Evolutionary conservation across 2,888 invertebrate species (phyloP), one percentile per base, ranked within the genome.

Genomic region (Beris morrisii): DNA sequence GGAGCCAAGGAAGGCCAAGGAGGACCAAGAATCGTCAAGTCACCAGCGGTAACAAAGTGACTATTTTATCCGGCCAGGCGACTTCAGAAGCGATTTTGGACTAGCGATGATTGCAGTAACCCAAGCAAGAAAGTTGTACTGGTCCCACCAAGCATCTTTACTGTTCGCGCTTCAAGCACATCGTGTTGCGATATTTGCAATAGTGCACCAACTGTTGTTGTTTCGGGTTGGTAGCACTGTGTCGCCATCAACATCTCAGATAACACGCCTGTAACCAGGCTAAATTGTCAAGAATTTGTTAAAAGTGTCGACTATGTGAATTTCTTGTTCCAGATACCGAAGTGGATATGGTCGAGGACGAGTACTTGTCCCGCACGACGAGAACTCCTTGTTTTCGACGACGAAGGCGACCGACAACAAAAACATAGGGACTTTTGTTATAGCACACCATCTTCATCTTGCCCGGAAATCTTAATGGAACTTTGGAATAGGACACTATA

Each of bases 251-350:
- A 31, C 61, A 61, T 61, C 61, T 61, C 61, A 52, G 61, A 61
- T 61, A 61, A 52, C 61, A 61, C 50, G 61, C 61, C 61, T 61
- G 50, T 61, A 61, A 61, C 50, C 61, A 22, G 32, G 61, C 61
- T 61, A 61, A 61, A 61, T 61, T 61, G 61, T 50, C 50, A 61
- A 50, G 61, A 61, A 61, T 61, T 61, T 61, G 61, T 61, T 61
- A 61, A 61, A 61, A 61, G 61, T 61, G 61, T 61, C 61, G 50
- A 61, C 61, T 32, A 44, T 38, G 50, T 32, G 61, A 61, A 61
- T 50, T 50, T 50, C 52, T 50, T 61, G 61, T 61, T 61, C 15
- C 50, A 38, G 38, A 50, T 61, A 61, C 38, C 52, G 7, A 32
- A 15, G 61, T 43, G 61, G 59, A 59, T 59, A 59, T 48, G 48